Evolutionary conservation across 1,140 invertebrate genomes (phyloP), one percentile per base, ranked within the genome.

Genomic region (Penaeus japonicus): DNA sequence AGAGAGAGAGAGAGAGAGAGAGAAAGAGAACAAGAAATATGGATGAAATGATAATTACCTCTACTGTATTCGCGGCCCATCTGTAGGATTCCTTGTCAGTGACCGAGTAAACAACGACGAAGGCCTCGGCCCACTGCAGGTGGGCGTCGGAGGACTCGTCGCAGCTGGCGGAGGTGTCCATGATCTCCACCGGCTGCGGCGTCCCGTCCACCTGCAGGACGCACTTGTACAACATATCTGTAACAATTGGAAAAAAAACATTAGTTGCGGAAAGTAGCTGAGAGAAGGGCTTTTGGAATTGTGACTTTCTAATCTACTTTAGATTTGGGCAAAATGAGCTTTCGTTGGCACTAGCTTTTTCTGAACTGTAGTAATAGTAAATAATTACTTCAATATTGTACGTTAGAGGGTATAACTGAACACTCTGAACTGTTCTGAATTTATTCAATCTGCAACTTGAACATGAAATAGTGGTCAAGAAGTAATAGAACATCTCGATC

Each of bases 221-320:
- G 47, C 84, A 89, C 80, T 86, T 85, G 86, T 90, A 90, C 86
- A 90, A 47, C 87, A 90, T 89, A 59, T 90, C 90, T 90, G 90
- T 65, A 86, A 85, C 82, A 85, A 84, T 10, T 22, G 55, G 18
- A 53, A 84, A 47, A 47, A 47, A 47, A 47, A 39, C 7, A 47
- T 12, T 15, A 15, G 4, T 7, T 47, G 1, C 1, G 47, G 0
- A 47, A 47, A n/a, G n/a, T n/a, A n/a, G n/a, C n/a, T n/a, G n/a
- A n/a, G n/a, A n/a, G n/a, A n/a, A n/a, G n/a, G n/a, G n/a, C n/a
- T n/a, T n/a, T 47, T 4, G 10, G 15, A 12, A 12, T 47, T 47
- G 4, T 15, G 10, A 15, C 47, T 47, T 47, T 47, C 10, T 12
- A 12, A 47, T 47, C 47, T 47, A 47, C 10, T 12, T 47, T 15